phyloP scores from a whole-genome alignment of 1,140 invertebrate genomes.

The Octopus sinensis region DNA sequence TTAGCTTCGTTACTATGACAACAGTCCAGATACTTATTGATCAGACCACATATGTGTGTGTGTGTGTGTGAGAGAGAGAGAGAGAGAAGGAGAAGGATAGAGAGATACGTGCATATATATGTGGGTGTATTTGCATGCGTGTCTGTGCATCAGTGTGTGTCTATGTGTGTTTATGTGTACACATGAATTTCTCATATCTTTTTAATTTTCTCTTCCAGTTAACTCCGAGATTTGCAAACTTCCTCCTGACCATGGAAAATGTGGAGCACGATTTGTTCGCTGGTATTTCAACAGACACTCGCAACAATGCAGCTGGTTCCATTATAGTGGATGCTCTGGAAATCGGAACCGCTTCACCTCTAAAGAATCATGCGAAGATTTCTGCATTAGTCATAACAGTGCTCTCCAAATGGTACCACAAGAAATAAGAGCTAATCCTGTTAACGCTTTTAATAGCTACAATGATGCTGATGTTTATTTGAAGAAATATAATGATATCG shows the following conservation, averaged over 20 bases:
- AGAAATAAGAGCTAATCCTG: background rate
- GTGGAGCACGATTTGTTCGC: slow-evolving; percentile 62
- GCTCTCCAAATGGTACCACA: background rate
- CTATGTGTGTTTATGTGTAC: background rate
- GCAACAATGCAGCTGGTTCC: slow-evolving; percentile 64
- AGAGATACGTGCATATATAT: background rate
- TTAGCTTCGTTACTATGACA: too few species aligned
- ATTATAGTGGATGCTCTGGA: slow-evolving; percentile 68
- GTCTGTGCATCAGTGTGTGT: background rate
- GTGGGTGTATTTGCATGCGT: background rate
- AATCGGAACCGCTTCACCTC: slow-evolving; percentile 69
- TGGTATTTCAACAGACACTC: slow-evolving; percentile 62
- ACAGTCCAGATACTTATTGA: too few species aligned
- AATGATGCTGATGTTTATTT: background rate
- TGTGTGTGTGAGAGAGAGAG: too few species aligned
- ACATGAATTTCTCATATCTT: background rate
- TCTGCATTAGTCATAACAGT: slow-evolving; percentile 12
- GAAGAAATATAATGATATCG: background rate
- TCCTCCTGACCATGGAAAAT: slow-evolving; percentile 61
- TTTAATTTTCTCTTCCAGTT: slow-evolving; percentile 25
- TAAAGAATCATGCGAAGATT: slow-evolving; percentile 30
- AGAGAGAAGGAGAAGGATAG: too few species aligned
- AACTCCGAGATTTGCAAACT: slow-evolving; percentile 34
- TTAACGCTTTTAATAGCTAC: background rate
- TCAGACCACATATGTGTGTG: too few species aligned